A percentile compares a stretch with the other conserved stretches of the same genome.
Evolutionary conservation across 2,797 vertebrate species (phyloP).

Genomic region (Morelia viridis): DNA sequence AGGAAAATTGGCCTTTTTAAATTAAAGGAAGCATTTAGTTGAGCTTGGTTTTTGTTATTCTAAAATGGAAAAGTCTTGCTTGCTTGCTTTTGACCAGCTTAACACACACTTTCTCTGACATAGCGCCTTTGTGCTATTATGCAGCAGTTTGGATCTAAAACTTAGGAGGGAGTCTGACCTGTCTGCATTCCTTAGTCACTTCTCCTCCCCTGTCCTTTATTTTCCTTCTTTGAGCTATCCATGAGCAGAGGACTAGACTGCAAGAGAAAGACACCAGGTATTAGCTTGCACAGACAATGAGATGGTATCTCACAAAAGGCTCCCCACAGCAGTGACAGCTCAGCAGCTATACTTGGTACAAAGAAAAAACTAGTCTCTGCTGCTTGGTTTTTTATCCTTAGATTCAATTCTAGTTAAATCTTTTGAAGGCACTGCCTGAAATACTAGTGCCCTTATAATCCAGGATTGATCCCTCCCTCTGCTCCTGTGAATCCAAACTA

Average conservation of each 20-base stretch:
- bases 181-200: constrained; percentile 23
- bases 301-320: constrained; percentile 32
- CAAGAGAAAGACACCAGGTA: constrained; percentile 32
- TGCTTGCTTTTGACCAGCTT: constrained; percentile 16
- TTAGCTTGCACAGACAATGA: constrained; percentile 40
- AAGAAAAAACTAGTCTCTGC: constrained; percentile 23
- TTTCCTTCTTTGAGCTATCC: constrained; percentile 32
- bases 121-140: constrained; percentile 17
- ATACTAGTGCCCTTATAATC: constrained; percentile 24
- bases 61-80: not conserved
- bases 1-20: not conserved
- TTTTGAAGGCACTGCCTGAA: constrained; percentile 17
- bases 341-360: constrained; percentile 20
- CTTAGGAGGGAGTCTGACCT: constrained; percentile 27
- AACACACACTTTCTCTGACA: constrained; percentile 10
- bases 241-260: constrained; percentile 18
- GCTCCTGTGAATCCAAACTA: constrained; percentile 7
- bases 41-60: constrained; percentile 17
- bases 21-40: not conserved
- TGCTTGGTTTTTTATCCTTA: constrained; percentile 24
- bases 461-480: constrained; percentile 8
- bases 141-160: constrained; percentile 25
- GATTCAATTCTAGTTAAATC: constrained; percentile 29
- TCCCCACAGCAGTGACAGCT: constrained; percentile 26
- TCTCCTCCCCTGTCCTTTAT: constrained; percentile 36